Conservation (phyloP, 2,113 vertebrate genomes). For the Phalacrocorax brasilianus region DNA sequence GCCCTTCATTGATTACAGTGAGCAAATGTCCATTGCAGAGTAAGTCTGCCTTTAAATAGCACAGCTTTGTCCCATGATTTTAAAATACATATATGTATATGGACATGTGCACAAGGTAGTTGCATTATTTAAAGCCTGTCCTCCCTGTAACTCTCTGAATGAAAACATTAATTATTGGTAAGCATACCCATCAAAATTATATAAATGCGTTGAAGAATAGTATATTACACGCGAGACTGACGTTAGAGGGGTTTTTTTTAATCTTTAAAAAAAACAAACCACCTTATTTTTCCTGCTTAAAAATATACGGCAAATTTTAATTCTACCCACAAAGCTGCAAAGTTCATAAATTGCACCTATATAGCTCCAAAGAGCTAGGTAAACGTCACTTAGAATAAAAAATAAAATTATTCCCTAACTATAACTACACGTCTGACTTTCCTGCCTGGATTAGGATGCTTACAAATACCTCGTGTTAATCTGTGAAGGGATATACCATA, state of each 20-base stretch:
- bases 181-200: background rate
- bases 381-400: background rate
- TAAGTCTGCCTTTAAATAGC: background rate
- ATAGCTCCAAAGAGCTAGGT: background rate
- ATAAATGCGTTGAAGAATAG: background rate
- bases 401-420: background rate
- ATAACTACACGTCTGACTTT: background rate
- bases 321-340: background rate
- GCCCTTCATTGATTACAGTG: background rate
- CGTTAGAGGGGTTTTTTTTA: no score
- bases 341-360: background rate
- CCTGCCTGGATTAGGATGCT: background rate
- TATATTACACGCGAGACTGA: background rate
- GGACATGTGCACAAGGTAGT: accelerated
- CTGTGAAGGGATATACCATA: background rate
- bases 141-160: background rate
- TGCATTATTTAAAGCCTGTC: background rate
- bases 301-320: background rate
- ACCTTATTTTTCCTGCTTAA: background rate
- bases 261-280: background rate
- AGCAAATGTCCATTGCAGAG: background rate
- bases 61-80: background rate
- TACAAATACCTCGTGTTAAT: background rate
- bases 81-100: background rate
- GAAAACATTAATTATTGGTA: background rate